These are phyloP conservation scores for Apotomis capreana DNA, from an alignment of 2,888 invertebrate species.

Conservation along the genomic window DNA sequence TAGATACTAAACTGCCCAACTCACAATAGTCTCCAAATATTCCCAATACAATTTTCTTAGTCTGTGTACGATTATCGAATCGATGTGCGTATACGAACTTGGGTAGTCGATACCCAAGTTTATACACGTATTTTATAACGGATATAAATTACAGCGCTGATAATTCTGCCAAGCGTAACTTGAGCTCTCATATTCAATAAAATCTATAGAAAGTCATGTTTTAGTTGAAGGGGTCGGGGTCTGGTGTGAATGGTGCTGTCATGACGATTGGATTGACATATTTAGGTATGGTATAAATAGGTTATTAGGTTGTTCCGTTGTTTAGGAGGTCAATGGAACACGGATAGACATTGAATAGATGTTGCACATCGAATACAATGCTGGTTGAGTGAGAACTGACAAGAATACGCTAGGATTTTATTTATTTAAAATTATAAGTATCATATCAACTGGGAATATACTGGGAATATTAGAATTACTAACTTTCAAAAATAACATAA, in stretches of 20 bases:
- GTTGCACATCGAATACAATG: neutral
- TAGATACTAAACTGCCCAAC: neutral
- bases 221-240: conserved; percentile 23
- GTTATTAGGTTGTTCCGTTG: conserved; percentile 20
- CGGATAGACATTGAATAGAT: conserved; percentile 9
- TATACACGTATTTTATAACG: conserved; percentile 55
- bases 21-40: neutral
- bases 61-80: conserved; percentile 41
- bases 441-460: too few relatives aligned
- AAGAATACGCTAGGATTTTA: neutral
- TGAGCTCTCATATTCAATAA: conserved; percentile 43
- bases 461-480: too few relatives aligned
- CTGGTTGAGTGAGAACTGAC: neutral
- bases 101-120: conserved; percentile 52
- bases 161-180: conserved; percentile 45
- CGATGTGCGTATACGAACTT: conserved; percentile 45
- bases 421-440: too few relatives aligned
- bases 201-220: conserved; percentile 26
- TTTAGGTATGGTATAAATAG: conserved; percentile 33
- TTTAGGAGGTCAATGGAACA: conserved; percentile 9
- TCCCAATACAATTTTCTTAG: conserved; percentile 3
- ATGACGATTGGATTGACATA: conserved; percentile 33
- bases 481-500: too few relatives aligned
- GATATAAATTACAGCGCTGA: conserved; percentile 53
- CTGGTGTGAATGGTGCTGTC: conserved; percentile 1